Evolutionary conservation across 2,113 vertebrate genomes (phyloP).

Genomic region (Ornithorhynchus anatinus): DNA sequence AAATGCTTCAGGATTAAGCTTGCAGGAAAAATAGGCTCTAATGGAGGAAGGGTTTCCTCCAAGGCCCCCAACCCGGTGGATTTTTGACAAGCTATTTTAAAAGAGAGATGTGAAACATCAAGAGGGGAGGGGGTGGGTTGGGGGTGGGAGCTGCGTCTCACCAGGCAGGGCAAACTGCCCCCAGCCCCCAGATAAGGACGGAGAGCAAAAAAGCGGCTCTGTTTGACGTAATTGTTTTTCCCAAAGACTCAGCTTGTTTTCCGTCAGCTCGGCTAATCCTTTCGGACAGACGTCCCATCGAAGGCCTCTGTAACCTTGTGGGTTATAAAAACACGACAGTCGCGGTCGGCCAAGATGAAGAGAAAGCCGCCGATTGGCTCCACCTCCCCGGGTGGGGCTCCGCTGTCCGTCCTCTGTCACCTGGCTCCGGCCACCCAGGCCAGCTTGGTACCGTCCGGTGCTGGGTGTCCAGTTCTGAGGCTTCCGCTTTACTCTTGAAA

Average conservation of each 20-base stretch:
- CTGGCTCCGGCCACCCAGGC: too few relatives aligned
- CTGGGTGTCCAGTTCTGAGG: too few relatives aligned
- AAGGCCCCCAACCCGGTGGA: constrained; percentile 30
- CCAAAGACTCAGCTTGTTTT: constrained; percentile 28
- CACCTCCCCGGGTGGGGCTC: too few relatives aligned
- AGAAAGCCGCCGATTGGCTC: not conserved
- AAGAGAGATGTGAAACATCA: constrained; percentile 35
- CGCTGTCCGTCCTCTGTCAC: too few relatives aligned
- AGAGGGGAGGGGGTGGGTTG: constrained; percentile 18
- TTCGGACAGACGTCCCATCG: constrained; percentile 3
- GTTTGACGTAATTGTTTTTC: constrained; percentile 31
- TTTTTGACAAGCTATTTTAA: constrained; percentile 50
- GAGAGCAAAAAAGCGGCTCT: constrained; percentile 20
- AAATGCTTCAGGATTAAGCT: constrained; percentile 13
- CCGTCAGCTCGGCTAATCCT: constrained; percentile 22
- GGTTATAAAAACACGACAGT: not conserved
- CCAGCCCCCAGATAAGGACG: constrained; percentile 33
- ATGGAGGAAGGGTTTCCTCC: constrained; percentile 19
- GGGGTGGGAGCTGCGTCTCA: constrained; percentile 23
- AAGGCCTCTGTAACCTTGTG: not conserved
- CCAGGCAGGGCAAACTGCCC: constrained; percentile 34
- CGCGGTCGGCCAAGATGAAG: not conserved
- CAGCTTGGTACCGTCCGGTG: too few relatives aligned
- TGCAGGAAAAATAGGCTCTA: constrained; percentile 29
- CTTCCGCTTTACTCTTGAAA: too few relatives aligned